Evolutionary conservation across 2,888 invertebrate genomes (phyloP).

Genomic region (Morpho helenor): DNA sequence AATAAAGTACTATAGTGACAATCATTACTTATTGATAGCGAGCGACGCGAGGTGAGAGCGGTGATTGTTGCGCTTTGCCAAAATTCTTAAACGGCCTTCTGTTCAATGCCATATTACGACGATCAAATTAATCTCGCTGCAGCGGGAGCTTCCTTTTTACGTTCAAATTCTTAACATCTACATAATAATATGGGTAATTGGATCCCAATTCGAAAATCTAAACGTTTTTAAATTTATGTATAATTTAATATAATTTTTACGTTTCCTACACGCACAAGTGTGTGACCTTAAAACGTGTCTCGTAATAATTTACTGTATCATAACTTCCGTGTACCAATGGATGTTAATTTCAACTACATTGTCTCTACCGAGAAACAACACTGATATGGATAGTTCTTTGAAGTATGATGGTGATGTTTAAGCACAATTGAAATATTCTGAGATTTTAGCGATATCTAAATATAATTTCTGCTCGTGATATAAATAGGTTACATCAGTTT

Average conservation of each 20-base stretch:
- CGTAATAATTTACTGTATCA: too few species aligned
- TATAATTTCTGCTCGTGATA: slow-evolving; percentile 14
- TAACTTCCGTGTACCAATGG: too few species aligned
- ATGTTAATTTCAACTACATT: not conserved
- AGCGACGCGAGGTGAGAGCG: slow-evolving; percentile 18
- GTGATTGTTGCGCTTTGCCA: slow-evolving; percentile 70
- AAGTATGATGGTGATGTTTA: too few species aligned
- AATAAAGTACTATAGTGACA: slow-evolving; percentile 11
- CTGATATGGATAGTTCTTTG: too few species aligned
- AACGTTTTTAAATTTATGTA: not conserved
- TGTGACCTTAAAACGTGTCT: too few species aligned
- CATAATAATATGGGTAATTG: too few species aligned
- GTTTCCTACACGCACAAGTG: too few species aligned
- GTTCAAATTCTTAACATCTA: too few species aligned
- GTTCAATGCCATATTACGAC: slow-evolving; percentile 62
- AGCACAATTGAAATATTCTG: too few species aligned
- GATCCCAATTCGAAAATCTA: too few species aligned
- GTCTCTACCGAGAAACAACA: not conserved
- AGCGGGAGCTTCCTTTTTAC: slow-evolving; percentile 21
- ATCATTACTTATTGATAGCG: slow-evolving; percentile 16
- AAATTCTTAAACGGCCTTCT: slow-evolving; percentile 78
- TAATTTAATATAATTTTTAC: too few species aligned
- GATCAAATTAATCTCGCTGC: slow-evolving; percentile 44
- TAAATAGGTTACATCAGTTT: slow-evolving; percentile 32
- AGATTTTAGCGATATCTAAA: too few species aligned